Conservation (phyloP, 2,797 vertebrate species). For the Xenentodon cancila region DNA sequence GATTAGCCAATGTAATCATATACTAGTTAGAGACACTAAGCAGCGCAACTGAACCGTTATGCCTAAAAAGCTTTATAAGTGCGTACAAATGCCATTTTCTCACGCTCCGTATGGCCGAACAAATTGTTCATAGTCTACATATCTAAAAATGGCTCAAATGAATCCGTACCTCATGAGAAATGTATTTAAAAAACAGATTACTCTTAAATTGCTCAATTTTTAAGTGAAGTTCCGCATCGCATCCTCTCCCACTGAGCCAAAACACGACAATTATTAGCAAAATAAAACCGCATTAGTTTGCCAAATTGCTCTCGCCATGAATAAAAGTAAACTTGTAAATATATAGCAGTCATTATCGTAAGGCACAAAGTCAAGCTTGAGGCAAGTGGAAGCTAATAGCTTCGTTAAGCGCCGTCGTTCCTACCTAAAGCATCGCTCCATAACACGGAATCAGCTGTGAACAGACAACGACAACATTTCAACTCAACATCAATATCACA, state of each 20-base stretch:
- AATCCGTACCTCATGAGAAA: neutral
- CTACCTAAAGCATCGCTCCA: constrained; percentile 73
- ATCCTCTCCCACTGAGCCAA: neutral
- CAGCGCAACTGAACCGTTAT: too few species aligned
- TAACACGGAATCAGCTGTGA: constrained; percentile 49
- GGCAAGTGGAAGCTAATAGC: constrained; percentile 30
- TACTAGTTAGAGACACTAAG: too few species aligned
- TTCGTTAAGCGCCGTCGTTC: constrained; percentile 30
- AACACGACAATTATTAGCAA: neutral
- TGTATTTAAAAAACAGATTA: neutral
- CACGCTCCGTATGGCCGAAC: too few species aligned
- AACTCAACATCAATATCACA: fast-evolving
- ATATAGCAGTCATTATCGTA: neutral
- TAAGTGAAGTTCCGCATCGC: neutral
- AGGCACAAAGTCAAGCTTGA: neutral
- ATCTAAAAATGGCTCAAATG: neutral
- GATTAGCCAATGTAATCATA: too few species aligned
- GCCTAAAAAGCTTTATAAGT: too few species aligned
- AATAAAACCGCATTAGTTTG: neutral
- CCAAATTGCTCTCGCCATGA: fast-evolving
- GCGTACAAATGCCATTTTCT: too few species aligned
- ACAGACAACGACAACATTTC: constrained; percentile 22
- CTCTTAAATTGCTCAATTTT: constrained; percentile 1
- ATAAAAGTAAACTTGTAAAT: too few species aligned
- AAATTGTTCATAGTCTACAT: too few species aligned